These are phyloP conservation scores for Rhagoletis pomonella DNA, from an alignment of 1,140 invertebrate genomes.

Conservation along the genomic window DNA sequence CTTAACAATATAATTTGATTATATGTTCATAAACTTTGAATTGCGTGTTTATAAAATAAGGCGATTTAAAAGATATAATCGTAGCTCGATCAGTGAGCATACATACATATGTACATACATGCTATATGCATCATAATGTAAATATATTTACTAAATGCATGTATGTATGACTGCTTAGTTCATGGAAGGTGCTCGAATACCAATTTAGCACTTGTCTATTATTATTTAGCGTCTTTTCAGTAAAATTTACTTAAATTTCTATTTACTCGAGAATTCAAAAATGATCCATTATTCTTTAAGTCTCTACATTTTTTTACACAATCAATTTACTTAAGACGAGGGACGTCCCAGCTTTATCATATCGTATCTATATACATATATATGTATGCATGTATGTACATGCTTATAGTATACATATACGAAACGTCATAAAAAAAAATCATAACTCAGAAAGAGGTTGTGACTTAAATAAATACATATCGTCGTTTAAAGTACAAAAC, in stretches of 20 bases:
- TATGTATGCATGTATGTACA: too few species aligned
- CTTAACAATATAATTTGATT: conserved; percentile 25
- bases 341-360: background rate
- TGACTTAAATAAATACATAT: background rate
- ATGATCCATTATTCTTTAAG: background rate
- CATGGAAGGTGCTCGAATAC: background rate
- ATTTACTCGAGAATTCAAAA: background rate
- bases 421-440: background rate
- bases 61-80: too few species aligned
- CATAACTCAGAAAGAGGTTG: background rate
- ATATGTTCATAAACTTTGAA: background rate
- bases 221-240: conserved; percentile 10
- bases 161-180: background rate
- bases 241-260: background rate
- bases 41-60: background rate
- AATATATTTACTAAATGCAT: background rate
- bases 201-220: background rate
- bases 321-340: background rate
- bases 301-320: background rate
- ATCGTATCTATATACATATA: background rate
- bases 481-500: too few species aligned
- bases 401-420: background rate
- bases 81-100: too few species aligned
- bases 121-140: background rate
- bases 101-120: too few species aligned